These are phyloP conservation scores for Myiagra hebetior DNA, from an alignment of 2,113 vertebrate genomes.

Conservation along the genomic window DNA sequence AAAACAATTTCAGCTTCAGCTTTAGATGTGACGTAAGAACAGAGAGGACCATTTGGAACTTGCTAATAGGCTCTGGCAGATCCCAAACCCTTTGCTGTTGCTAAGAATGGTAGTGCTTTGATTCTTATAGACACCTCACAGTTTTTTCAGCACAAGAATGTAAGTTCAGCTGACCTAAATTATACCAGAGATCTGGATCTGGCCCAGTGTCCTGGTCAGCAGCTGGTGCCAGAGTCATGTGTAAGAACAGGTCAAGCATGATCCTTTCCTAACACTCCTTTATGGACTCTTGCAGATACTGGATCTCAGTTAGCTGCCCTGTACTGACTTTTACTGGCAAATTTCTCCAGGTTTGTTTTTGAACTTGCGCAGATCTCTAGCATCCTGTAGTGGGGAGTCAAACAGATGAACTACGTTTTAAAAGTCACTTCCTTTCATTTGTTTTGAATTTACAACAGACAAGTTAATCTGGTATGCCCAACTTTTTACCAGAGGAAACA, in stretches of 20 bases:
- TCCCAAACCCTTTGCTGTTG: fast-evolving
- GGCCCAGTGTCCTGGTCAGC: neutral
- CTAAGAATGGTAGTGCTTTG: neutral
- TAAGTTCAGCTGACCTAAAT: neutral
- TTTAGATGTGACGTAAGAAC: neutral
- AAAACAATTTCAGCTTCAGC: neutral
- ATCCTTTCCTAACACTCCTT: neutral
- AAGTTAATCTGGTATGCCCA: neutral
- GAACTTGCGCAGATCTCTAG: neutral
- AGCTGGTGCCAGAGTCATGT: neutral
- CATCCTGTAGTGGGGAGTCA: neutral
- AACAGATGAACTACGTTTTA: neutral
- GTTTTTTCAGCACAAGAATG: neutral
- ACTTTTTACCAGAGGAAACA: neutral
- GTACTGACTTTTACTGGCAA: neutral
- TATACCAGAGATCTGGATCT: neutral
- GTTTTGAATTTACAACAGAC: neutral
- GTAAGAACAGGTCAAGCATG: neutral
- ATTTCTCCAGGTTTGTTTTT: neutral
- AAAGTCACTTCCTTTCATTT: neutral
- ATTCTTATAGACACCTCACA: neutral
- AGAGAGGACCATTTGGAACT: neutral
- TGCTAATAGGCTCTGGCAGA: neutral
- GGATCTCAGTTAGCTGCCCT: neutral
- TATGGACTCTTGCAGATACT: neutral